Base-by-base conservation (phyloP, 1,140 invertebrate species). In the Psilanteris sp. region DNA sequence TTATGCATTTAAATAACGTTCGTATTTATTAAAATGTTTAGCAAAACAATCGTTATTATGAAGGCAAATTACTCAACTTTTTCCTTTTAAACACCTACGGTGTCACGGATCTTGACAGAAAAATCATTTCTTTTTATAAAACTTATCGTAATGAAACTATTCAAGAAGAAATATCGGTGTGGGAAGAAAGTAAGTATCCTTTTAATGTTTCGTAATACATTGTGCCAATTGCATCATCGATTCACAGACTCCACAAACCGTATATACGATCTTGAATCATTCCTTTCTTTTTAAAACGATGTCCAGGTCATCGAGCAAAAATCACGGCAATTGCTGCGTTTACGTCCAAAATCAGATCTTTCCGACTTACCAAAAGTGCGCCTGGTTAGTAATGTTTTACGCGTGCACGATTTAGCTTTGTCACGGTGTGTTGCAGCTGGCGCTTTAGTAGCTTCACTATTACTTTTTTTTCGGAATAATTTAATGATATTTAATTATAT, bases 161-260 rank as follows among this genome's bases (percentile, higher is more conserved):
- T 14, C 88, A 91, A 71, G 89, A 91, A 79, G 90, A 91, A 83
- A 84, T 91, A 10, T 80, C 87, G 0, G 85, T 90, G 43, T 87
- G 90, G 77, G 90, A 91, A 77, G 89, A 91, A 86, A 89, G 90
- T 91, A 81, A 87, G 84, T 46, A 61, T 67, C 31, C 54, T 62
- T 48, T 84, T 7, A 83, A 83, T 83, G 82, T 75, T 84, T 71
- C 43, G 79, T 75, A 44, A 76, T 62, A 39, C 11, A 27, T 16
- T 26, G 20, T 52, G 50, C 29, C 37, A 27, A 55, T 67, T 55
- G 55, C 71, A 55, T 55, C 62, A 55, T 31, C 24, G 36, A 67
- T 62, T 39, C 18, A 29, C 22, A 52, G 52, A 32, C 46, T 46
- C 43, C 9, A 18, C 26, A 31, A 74, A 74, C 62, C 76, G 50